Evolutionary conservation across 1,140 invertebrate genomes (phyloP), one percentile per base, ranked within the genome.

Genomic region (Drosophila lacteicornis): DNA sequence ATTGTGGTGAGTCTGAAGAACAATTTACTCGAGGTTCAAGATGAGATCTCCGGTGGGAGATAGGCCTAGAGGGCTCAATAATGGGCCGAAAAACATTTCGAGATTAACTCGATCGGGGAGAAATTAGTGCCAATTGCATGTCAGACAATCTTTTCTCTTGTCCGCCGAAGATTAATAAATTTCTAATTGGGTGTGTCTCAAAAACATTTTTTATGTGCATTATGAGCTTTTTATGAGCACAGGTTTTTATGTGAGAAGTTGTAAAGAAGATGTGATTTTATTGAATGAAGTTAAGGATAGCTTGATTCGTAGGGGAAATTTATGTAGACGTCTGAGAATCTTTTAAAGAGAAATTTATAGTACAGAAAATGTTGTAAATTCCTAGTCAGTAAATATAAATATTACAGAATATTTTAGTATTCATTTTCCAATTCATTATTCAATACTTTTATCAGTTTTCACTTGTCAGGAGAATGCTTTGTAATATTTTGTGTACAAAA

Each of bases 1-100:
- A 96, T 98, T 81, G 98, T 99, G 93, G 98, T 99, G 94, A 96
- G 97, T 96, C 46, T 36, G n/a, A 13, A 60, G 36, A 13, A 19
- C 9, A 36, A 36, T 17, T 47, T 36, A 33, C 38, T 7, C 22
- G 65, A 43, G 19, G 25, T 19, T 51, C 19, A 17, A 43, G 66
- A 42, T 47, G 43, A 55, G 22, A 55, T 40, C 15, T 63, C 1
- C 17, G 22, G 38, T 12, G 12, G 25, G 13, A 58, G 38, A 65
- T 59, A 66, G 43, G 38, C 30, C 40, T 33, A n/a, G 30, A 19
- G 13, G 30, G 12, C 15, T 59, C 46, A 50, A 27, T 71, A 59
- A 73, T 58, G 27, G n/a, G n/a, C 45, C 27, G 46, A 46, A 51
- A 68, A 17, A 42, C 12, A 58, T 33, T 57, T 71, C 27, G 19